Base-by-base conservation (phyloP, 2,888 invertebrate species). In the Ennomos fuscantarius region DNA sequence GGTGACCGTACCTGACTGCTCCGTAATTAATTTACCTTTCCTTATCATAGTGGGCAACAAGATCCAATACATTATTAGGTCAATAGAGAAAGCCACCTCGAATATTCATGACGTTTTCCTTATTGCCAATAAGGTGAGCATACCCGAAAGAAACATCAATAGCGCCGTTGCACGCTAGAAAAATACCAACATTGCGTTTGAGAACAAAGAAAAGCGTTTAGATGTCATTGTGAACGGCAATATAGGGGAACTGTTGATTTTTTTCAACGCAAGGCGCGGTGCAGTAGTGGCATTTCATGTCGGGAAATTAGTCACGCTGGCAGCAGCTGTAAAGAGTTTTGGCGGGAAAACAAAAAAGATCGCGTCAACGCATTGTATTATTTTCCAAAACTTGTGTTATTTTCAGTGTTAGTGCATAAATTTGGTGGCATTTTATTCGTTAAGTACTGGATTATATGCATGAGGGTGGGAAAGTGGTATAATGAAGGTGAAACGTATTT, bases 161-260 rank as follows among this genome's bases (percentile, higher is more conserved):
- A 73, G 70, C 72, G 69, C 61, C 57, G 57, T 61, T 58, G 54
- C 61, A 53, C 55, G 57, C 50, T 67, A 61, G 65, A 67, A 73
- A 70, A 72, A 66, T 59, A 60, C 49, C 59, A 57, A 48, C 55
- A 55, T 49, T 34, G 24, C 45, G 55, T 65, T 51, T 35, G 60
- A 60, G 68, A 78, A 74, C 72, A 78, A 76, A 70, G 70, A 66
- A 71, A 74, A 76, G 67, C 68, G 69, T 65, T 75, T 63, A 70
- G 69, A 69, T 73, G 67, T 70, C 74, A 73, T 72, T 74, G 71
- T 69, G 70, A 62, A 60, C 68, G 66, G 62, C 72, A 69, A 72
- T 76, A 75, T 72, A 68, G 70, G 49, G 62, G 63, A 75, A 68
- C 69, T 70, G 75, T 77, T 78, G 74, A 76, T 78, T 74, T 75